phyloP scores from a whole-genome alignment of 2,797 vertebrate species.

The Platyrinchus mystaceus region DNA sequence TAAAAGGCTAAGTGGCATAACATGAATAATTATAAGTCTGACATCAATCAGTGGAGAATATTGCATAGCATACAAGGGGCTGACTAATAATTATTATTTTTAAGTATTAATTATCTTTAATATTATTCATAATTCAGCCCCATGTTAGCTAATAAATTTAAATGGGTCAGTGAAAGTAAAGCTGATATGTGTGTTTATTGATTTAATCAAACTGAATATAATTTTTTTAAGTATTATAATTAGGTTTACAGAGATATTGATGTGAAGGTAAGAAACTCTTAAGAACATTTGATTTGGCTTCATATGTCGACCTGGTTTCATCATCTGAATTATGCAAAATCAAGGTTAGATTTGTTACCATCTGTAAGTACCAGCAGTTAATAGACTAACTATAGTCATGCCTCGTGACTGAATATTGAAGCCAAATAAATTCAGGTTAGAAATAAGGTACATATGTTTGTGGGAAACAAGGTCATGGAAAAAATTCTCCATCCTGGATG shows the following conservation, averaged over 20 bases:
- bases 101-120: background rate
- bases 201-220: background rate
- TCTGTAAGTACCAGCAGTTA: slow-evolving; percentile 24
- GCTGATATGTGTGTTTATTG: background rate
- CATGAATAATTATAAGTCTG: slow-evolving; percentile 17
- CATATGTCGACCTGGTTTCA: background rate
- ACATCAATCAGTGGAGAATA: slow-evolving; percentile 19
- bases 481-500: background rate
- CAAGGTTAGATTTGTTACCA: background rate
- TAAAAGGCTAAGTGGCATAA: background rate
- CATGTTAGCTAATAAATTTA: background rate
- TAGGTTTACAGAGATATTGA: background rate
- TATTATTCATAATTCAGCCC: background rate
- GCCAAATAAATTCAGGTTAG: slow-evolving; percentile 7
- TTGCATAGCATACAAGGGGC: background rate
- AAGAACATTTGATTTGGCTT: slow-evolving; percentile 4
- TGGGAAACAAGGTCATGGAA: background rate
- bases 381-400: background rate
- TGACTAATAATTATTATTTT: slow-evolving; percentile 6
- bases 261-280: background rate
- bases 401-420: background rate
- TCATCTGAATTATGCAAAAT: slow-evolving; percentile 21
- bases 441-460: slow-evolving; percentile 30
- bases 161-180: background rate
- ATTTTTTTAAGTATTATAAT: background rate